These are phyloP conservation scores for Limanda limanda DNA, from an alignment of 2,113 vertebrate species.

Conservation along the genomic window DNA sequence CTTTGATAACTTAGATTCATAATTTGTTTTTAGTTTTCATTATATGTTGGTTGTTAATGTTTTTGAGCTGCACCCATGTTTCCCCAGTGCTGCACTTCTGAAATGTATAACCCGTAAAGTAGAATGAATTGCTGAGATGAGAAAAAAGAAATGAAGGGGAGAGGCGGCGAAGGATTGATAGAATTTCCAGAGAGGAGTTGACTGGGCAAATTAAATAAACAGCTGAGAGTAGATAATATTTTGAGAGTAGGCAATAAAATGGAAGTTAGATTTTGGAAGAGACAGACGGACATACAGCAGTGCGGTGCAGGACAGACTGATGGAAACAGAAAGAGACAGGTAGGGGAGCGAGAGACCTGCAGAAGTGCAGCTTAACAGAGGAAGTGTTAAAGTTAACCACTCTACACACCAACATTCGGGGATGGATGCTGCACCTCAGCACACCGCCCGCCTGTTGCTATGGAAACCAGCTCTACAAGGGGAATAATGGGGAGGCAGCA, in stretches of 20 bases:
- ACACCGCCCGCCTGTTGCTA: constrained; percentile 78
- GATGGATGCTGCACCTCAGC: constrained; percentile 67
- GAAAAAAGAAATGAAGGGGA: constrained; percentile 16
- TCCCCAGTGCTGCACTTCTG: neutral
- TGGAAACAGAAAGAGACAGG: neutral
- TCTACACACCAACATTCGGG: constrained; percentile 62
- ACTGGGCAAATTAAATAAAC: constrained; percentile 30
- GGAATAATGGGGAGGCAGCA: constrained; percentile 63
- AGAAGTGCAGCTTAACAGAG: constrained; percentile 27
- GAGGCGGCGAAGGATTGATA: neutral
- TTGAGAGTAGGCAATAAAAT: constrained; percentile 21
- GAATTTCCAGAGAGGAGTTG: constrained; percentile 18
- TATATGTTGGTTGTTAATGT: neutral
- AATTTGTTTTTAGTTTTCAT: too few species aligned
- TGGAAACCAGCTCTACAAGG: constrained; percentile 74
- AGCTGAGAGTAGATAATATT: constrained; percentile 13
- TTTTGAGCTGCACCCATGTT: neutral
- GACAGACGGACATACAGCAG: constrained; percentile 14
- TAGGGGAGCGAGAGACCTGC: constrained; percentile 7
- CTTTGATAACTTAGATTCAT: too few species aligned
- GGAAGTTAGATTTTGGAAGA: neutral
- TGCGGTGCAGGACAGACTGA: constrained; percentile 13
- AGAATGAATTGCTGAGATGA: constrained; percentile 10
- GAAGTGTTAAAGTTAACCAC: constrained; percentile 72
- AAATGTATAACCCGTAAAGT: constrained; percentile 8